These are phyloP conservation scores for Henricia sp. DNA, from an alignment of 53 echinoderm and acorn worm species.

Conservation along the genomic window DNA sequence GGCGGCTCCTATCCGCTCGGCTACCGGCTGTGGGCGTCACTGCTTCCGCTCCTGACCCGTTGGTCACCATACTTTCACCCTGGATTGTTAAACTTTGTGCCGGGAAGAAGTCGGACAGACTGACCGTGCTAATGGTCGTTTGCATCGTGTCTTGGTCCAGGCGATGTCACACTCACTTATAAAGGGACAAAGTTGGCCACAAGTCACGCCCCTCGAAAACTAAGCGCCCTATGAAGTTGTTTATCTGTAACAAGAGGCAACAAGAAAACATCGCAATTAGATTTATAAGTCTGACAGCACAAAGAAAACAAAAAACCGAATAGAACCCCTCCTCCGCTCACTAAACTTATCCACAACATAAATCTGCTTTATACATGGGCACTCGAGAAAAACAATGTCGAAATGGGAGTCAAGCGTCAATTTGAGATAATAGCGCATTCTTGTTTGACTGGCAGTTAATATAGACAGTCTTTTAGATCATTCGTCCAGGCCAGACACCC, in stretches of 20 bases:
- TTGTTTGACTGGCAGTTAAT: not conserved
- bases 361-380: no score
- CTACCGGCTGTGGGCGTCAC: not conserved
- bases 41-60: not conserved
- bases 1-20: constrained; percentile 25
- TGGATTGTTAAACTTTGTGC: constrained; percentile 1
- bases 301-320: not conserved
- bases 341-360: not conserved
- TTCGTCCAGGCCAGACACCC: not conserved
- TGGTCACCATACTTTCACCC: not conserved
- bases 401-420: not conserved
- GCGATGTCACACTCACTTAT: not conserved
- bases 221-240: not conserved
- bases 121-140: constrained; percentile 26
- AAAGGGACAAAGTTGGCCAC: not conserved
- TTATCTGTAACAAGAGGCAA: not conserved
- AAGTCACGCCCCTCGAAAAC: not conserved
- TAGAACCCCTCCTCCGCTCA: not conserved
- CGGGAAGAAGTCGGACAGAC: constrained; percentile 42
- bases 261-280: constrained; percentile 37
- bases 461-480: not conserved
- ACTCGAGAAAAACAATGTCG: no score
- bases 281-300: not conserved
- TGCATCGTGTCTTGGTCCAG: constrained; percentile 23
- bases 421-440: not conserved